Base-by-base conservation (phyloP, 2,797 vertebrate genomes). In the Falco berigora region DNA sequence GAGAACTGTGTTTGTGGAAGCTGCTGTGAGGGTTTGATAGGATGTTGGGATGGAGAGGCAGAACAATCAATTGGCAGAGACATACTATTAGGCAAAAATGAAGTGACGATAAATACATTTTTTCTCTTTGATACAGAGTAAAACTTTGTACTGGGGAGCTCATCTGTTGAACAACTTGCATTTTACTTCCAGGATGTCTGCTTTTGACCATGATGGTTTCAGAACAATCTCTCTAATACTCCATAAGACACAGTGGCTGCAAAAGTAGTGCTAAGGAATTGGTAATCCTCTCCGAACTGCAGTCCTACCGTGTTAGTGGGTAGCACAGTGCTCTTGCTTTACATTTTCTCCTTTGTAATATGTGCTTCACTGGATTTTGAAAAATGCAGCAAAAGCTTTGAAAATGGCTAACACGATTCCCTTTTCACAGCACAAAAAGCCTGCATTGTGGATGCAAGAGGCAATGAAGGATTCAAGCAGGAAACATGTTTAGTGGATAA, bases 351-450 rank as follows among this genome's bases (percentile, higher is more conserved):
- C n/a, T 77, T 94, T 92, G 66, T 86, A 85, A 53, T 75, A 61
- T 47, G 58, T 66, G 63, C 62, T 93, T 67, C 69, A 63, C 15
- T 90, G 78, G 69, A 72, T 92, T 94, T 94, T 80, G 59, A 80
- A 95, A 96, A 90, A 82, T 42, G 19, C 56, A 80, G n/a, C 46
- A 85, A 79, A 89, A 78, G 30, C 81, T 95, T 90, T 94, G 61
- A 87, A 91, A 83, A 76, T 66, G 58, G 44, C 38, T 91, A 93
- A 80, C 47, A 42, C 38, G 56, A 28, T 89, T 87, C 18, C 52
- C 85, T 87, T 81, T 76, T 67, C 52, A 62, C 21, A 84, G 4
- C 40, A 75, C 38, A 50, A 69, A 23, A 74, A 80, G 28, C 18
- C 32, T 79, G 27, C 34, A 36, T 56, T 88, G 82, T 93, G 55